phyloP scores from a whole-genome alignment of 1,140 invertebrate genomes.

The Palaemon carinicauda region DNA sequence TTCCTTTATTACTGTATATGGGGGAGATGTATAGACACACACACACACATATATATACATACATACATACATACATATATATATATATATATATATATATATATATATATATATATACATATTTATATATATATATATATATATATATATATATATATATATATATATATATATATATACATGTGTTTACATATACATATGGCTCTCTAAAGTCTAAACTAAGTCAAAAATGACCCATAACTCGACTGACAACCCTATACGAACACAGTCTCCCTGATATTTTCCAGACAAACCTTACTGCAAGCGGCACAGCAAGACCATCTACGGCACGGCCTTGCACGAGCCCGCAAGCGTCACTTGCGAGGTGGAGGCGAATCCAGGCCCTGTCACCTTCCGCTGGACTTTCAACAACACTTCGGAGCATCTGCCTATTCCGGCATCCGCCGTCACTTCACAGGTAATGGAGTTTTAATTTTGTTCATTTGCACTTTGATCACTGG shows the following conservation, averaged over 20 bases:
- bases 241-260: too few relatives aligned
- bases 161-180: not conserved
- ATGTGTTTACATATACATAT: not conserved
- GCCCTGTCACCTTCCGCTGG: conserved; percentile 75
- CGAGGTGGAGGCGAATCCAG: conserved; percentile 85
- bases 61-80: conserved; percentile 21
- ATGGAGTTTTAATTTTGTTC: too few relatives aligned
- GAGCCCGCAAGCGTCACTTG: conserved; percentile 80
- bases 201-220: not conserved
- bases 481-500: too few relatives aligned
- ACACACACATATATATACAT: conserved; percentile 14
- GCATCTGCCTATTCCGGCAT: conserved; percentile 62
- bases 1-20: too few relatives aligned
- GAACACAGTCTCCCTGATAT: not conserved
- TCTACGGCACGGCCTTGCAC: conserved; percentile 79
- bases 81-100: conserved; percentile 25
- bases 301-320: conserved; percentile 59
- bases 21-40: not conserved
- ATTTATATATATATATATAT: not conserved
- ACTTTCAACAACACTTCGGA: conserved; percentile 77
- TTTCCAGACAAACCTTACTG: conserved; percentile 53
- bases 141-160: not conserved
- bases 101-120: conserved; percentile 21
- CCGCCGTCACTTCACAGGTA: conserved; percentile 47
- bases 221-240: too few relatives aligned